phyloP scores from a whole-genome alignment of 2,888 invertebrate genomes.

The Mimumesa dahlbomi region DNA sequence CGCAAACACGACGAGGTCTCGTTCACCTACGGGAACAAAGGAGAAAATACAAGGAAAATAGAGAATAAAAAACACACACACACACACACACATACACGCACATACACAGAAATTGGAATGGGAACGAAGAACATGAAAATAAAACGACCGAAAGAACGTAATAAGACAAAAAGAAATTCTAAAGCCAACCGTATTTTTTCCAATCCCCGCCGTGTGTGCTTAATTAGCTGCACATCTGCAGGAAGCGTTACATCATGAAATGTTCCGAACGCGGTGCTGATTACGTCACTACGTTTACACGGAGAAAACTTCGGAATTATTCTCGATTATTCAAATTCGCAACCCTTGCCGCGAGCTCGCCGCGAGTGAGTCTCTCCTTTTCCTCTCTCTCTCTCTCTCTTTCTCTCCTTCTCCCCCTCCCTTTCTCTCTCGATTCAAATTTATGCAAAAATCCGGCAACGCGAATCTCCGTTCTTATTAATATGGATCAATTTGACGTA shows the following conservation, averaged over 20 bases:
- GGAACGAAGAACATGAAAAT: not conserved
- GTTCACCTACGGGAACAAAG: slow-evolving; percentile 27
- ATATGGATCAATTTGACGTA: slow-evolving; percentile 75
- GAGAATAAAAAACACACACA: not conserved
- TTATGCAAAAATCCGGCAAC: slow-evolving; percentile 74
- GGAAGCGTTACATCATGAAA: slow-evolving; percentile 61
- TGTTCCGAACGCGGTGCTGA: slow-evolving; percentile 63
- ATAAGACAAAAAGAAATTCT: slow-evolving; percentile 20
- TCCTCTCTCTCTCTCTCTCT: no score
- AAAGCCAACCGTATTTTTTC: slow-evolving; percentile 56
- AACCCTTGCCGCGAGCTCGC: slow-evolving; percentile 64
- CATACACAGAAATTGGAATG: no score
- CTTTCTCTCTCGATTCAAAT: slow-evolving; percentile 75
- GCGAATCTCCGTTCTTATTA: slow-evolving; percentile 73
- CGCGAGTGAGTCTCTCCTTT: no score
- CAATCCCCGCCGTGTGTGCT: slow-evolving; percentile 50
- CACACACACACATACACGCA: no score
- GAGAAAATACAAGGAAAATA: not conserved
- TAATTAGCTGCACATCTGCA: slow-evolving; percentile 60
- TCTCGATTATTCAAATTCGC: slow-evolving; percentile 75
- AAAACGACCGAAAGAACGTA: not conserved
- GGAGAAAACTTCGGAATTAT: slow-evolving; percentile 73
- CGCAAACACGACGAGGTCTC: slow-evolving; percentile 52
- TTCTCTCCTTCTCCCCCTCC: no score
- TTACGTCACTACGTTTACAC: slow-evolving; percentile 64